phyloP scores from a whole-genome alignment of 2,797 vertebrate species.

The Silurus lanzhouensis region DNA sequence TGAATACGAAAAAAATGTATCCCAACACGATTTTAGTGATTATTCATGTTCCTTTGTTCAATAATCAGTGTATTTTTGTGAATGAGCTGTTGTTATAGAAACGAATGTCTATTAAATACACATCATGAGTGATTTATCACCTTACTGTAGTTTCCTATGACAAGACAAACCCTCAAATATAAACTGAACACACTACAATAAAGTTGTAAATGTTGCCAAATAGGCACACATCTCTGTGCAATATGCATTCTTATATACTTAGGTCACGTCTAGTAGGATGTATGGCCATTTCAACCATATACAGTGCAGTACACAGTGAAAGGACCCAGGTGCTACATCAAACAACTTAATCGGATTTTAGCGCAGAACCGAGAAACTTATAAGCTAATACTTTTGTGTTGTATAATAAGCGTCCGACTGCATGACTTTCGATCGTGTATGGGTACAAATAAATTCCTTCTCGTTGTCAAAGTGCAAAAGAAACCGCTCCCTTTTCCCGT shows the following conservation, averaged over 20 bases:
- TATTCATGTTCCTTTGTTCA: not conserved
- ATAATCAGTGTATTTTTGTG: not conserved
- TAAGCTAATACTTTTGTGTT: not conserved
- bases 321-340: too few relatives aligned
- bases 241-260: not conserved
- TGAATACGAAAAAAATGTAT: not conserved
- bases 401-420: slow-evolving; percentile 6
- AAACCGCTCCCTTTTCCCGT: slow-evolving; percentile 52
- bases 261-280: too few relatives aligned
- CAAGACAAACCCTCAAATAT: not conserved
- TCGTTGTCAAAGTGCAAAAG: slow-evolving; percentile 59
- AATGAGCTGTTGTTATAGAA: not conserved
- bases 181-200: not conserved
- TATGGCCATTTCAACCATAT: too few relatives aligned
- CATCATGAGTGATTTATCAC: not conserved
- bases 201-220: not conserved
- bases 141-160: not conserved
- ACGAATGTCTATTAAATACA: not conserved
- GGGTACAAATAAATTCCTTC: slow-evolving; percentile 22
- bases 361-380: not conserved
- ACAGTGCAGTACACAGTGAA: too few relatives aligned
- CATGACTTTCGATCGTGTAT: not conserved
- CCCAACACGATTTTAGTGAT: too few relatives aligned
- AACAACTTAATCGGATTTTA: not conserved
- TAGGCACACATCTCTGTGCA: not conserved